Evolutionary conservation across 1,140 invertebrate species (phyloP).

Genomic region (Pantala flavescens): DNA sequence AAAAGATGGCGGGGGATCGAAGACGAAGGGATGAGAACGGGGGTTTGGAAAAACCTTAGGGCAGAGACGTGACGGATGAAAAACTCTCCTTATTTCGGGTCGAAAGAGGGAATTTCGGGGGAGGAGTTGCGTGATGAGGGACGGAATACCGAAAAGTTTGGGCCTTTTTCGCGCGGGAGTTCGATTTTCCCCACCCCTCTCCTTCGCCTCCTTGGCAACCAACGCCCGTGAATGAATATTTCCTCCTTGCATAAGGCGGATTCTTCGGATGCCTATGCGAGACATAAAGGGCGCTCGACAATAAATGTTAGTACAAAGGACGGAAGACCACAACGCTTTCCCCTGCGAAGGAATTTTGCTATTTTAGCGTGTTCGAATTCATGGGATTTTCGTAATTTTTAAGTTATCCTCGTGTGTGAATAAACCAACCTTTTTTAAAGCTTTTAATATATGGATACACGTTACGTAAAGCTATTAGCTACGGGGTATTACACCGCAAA

Average conservation of each 20-base stretch:
- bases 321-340: too few species aligned
- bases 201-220: neutral
- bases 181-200: neutral
- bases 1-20: neutral
- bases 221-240: neutral
- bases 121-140: neutral
- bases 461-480: too few species aligned
- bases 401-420: too few species aligned
- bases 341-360: too few species aligned
- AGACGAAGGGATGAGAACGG: neutral
- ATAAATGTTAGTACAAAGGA: too few species aligned
- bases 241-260: neutral
- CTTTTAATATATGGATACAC: too few species aligned
- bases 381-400: too few species aligned
- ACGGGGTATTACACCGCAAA: too few species aligned
- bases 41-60: neutral
- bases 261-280: too few species aligned
- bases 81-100: neutral
- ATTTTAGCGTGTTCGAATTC: too few species aligned
- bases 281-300: too few species aligned
- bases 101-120: neutral
- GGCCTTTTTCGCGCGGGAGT: neutral
- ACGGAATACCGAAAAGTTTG: neutral
- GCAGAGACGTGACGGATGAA: constrained; percentile 1
- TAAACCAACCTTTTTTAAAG: too few species aligned